Evolutionary conservation across 2,797 vertebrate species (phyloP).

Genomic region (Rhabdophis nuchalis): DNA sequence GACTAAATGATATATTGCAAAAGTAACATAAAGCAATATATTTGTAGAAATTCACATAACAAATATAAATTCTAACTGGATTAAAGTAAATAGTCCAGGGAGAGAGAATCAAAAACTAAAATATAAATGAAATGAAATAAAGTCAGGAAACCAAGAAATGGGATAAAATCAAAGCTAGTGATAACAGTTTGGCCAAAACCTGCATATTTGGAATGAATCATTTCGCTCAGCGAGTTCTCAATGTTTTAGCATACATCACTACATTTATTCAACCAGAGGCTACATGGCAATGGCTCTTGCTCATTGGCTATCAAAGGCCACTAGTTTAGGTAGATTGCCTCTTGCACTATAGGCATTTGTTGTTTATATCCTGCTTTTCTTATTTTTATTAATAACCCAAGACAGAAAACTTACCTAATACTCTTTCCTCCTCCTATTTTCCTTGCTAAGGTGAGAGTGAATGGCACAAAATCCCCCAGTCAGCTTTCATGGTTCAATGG

Average conservation of each 20-base stretch:
- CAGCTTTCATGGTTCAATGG: not conserved
- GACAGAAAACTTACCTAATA: not conserved
- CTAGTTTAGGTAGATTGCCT: not conserved
- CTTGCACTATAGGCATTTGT: not conserved
- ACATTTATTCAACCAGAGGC: not conserved
- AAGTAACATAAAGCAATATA: not conserved
- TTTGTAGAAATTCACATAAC: not conserved
- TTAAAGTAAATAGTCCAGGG: not conserved
- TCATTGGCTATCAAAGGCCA: not conserved
- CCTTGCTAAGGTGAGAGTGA: not conserved
- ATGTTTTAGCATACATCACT: not conserved
- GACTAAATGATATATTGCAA: not conserved
- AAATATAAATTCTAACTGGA: not conserved
- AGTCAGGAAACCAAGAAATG: not conserved
- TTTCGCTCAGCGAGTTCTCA: not conserved
- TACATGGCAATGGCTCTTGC: not conserved
- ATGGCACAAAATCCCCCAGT: not conserved
- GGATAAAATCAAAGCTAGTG: not conserved
- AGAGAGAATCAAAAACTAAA: not conserved
- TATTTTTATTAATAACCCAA: not conserved
- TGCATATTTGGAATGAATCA: not conserved
- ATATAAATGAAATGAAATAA: not conserved
- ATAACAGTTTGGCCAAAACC: not conserved
- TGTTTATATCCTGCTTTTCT: too few species aligned
- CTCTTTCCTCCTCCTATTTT: not conserved